These are phyloP conservation scores for Zalophus californianus DNA, from an alignment of 2,797 vertebrate species.

Conservation along the genomic window DNA sequence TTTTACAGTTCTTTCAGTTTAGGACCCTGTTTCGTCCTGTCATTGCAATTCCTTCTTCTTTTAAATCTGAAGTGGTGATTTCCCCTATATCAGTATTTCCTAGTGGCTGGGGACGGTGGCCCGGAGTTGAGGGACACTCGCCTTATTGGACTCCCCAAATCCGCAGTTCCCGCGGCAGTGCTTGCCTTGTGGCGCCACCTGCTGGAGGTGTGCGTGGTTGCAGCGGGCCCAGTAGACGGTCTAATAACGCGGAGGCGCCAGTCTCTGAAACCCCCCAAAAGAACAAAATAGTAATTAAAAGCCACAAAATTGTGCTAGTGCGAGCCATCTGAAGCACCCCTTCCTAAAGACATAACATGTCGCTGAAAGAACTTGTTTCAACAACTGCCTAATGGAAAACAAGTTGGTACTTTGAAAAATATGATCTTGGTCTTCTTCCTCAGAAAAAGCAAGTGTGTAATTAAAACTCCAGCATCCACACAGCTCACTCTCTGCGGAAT, in stretches of 20 bases:
- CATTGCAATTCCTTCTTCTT: neutral
- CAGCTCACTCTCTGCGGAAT: slow-evolving; percentile 40
- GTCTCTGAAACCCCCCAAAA: slow-evolving; percentile 85
- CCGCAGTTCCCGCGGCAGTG: neutral
- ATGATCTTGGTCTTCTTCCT: slow-evolving; percentile 63
- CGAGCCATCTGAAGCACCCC: slow-evolving; percentile 85
- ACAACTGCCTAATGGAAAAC: slow-evolving; percentile 84
- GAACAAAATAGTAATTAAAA: slow-evolving; percentile 91
- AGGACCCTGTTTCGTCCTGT: neutral
- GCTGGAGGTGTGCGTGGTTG: slow-evolving; percentile 70
- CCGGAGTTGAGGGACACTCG: neutral
- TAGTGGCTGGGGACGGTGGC: neutral
- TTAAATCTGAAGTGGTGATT: neutral
- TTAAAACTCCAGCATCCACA: slow-evolving; percentile 73
- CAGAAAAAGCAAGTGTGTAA: slow-evolving; percentile 72
- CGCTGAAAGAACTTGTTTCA: slow-evolving; percentile 85
- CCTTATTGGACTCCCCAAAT: neutral
- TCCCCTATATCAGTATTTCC: neutral
- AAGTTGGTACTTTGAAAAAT: slow-evolving; percentile 81
- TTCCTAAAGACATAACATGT: slow-evolving; percentile 85
- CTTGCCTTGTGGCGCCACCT: slow-evolving; percentile 88
- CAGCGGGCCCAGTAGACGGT: slow-evolving; percentile 65
- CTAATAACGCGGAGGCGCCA: slow-evolving; percentile 88
- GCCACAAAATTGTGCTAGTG: slow-evolving; percentile 87
- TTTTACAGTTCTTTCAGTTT: neutral